These are phyloP conservation scores for Siniperca knerii DNA, from an alignment of 2,113 vertebrate genomes.

Conservation along the genomic window DNA sequence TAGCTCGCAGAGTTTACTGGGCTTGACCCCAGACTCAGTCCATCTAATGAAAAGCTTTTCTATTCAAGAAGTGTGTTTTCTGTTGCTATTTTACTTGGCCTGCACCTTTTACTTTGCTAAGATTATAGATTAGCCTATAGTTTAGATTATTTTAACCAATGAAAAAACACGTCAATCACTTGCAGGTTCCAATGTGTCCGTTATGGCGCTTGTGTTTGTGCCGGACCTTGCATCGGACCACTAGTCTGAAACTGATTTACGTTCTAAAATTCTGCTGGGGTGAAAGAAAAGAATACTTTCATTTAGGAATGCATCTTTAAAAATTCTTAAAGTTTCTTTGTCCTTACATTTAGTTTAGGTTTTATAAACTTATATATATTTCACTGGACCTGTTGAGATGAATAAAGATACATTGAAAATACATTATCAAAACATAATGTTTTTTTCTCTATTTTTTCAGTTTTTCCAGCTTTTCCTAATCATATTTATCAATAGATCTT, in stretches of 20 bases:
- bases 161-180: slow-evolving; percentile 26
- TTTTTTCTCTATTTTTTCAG: neutral
- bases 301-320: neutral
- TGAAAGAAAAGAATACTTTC: neutral
- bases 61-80: slow-evolving; percentile 13
- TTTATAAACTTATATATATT: neutral
- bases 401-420: neutral
- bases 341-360: neutral
- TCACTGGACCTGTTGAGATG: neutral
- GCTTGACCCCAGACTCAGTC: slow-evolving; percentile 7
- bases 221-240: neutral
- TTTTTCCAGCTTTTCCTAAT: slow-evolving; percentile 29
- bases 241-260: neutral
- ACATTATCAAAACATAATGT: neutral
- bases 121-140: slow-evolving; percentile 19
- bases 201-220: neutral
- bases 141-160: slow-evolving; percentile 3
- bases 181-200: neutral
- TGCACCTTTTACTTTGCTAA: slow-evolving; percentile 11
- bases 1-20: slow-evolving; percentile 14
- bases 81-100: slow-evolving; percentile 22
- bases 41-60: slow-evolving; percentile 33
- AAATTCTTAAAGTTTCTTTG: neutral
- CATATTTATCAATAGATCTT: slow-evolving; percentile 43
- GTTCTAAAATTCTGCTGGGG: neutral